These are phyloP conservation scores for Porites rus DNA, from an alignment of 92 coral and sea anemone genomes.

Conservation along the genomic window DNA sequence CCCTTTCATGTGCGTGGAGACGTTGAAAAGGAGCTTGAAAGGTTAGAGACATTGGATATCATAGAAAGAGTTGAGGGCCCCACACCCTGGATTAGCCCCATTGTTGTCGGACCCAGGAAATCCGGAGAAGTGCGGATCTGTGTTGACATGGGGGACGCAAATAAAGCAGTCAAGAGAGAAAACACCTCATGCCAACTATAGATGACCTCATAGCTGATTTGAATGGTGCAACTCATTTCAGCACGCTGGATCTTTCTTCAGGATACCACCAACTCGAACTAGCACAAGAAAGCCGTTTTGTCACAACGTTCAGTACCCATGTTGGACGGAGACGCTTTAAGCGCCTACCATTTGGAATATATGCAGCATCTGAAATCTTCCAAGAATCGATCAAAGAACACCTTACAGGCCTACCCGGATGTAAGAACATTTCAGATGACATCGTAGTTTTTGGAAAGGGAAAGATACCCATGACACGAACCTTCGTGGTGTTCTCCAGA, in stretches of 20 bases:
- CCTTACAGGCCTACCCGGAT: slow-evolving; percentile 12
- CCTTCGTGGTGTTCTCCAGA: too few relatives aligned
- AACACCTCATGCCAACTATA: too few relatives aligned
- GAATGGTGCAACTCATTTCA: slow-evolving; percentile 45
- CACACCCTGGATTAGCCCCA: slow-evolving; percentile 7
- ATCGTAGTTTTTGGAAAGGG: slow-evolving; percentile 1
- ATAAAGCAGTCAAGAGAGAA: neutral
- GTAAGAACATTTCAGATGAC: neutral
- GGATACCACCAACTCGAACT: slow-evolving; percentile 9
- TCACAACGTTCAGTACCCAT: slow-evolving; percentile 78
- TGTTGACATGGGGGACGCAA: too few relatives aligned
- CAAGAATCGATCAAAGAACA: neutral
- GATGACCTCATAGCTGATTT: neutral
- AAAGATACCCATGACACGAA: neutral
- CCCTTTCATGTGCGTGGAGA: too few relatives aligned
- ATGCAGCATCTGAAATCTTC: slow-evolving; percentile 47
- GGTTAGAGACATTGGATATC: neutral
- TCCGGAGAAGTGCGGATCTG: too few relatives aligned
- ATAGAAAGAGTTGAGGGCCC: neutral
- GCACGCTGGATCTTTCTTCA: neutral
- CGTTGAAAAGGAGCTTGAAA: neutral
- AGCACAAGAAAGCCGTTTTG: slow-evolving; percentile 68
- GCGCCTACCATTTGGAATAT: slow-evolving; percentile 17
- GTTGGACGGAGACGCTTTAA: slow-evolving; percentile 67
- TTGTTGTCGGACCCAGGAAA: too few relatives aligned